These are phyloP conservation scores for Furnarius figulus DNA, from an alignment of 2,113 vertebrate genomes.

Conservation along the genomic window DNA sequence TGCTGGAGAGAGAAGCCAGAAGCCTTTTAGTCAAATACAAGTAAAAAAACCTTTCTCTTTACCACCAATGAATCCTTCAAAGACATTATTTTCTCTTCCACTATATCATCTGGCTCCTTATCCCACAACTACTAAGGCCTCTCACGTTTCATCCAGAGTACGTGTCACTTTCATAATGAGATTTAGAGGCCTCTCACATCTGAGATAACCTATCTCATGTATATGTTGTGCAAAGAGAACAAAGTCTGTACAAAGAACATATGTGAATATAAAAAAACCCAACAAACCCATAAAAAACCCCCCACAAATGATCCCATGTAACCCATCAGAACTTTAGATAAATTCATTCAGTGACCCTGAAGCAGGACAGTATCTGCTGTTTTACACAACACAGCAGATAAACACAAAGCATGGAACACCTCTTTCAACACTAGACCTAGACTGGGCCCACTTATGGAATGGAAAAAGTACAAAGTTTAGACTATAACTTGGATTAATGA, in stretches of 20 bases:
- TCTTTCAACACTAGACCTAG: background rate
- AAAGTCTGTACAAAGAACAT: background rate
- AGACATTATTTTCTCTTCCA: background rate
- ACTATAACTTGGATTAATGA: background rate
- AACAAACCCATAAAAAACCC: background rate
- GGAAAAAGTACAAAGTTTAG: background rate
- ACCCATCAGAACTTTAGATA: background rate
- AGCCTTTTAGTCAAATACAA: background rate
- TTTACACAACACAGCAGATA: background rate
- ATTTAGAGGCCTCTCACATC: background rate
- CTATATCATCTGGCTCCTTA: background rate
- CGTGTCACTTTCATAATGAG: background rate
- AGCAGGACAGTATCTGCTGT: background rate
- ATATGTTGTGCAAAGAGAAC: background rate
- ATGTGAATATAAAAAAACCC: background rate
- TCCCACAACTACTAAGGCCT: background rate
- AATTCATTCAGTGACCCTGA: background rate
- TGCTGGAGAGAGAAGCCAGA: background rate
- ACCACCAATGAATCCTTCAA: background rate
- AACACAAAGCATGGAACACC: background rate
- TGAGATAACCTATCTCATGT: background rate
- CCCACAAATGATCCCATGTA: fast-evolving
- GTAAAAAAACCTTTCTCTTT: background rate
- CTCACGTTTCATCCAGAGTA: background rate
- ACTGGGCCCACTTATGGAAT: background rate